phyloP scores from a whole-genome alignment of 2,797 vertebrate genomes.

The Arremon brunneinucha region DNA sequence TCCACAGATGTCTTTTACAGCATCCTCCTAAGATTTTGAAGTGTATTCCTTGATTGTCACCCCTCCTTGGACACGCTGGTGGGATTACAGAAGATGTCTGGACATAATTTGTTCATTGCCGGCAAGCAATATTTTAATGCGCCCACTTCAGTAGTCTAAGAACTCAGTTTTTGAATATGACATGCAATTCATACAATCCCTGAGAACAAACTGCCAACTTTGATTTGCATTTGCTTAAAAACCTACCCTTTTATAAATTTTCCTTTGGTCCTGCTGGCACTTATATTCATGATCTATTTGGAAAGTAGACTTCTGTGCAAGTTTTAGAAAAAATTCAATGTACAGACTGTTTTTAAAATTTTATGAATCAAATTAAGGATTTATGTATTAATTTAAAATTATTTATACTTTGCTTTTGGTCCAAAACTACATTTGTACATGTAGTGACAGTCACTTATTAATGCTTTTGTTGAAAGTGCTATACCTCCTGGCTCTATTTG shows the following conservation, averaged over 20 bases:
- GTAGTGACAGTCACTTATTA: neutral
- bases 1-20: neutral
- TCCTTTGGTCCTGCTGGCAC: neutral
- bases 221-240: neutral
- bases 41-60: neutral
- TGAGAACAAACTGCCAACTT: neutral
- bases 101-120: neutral
- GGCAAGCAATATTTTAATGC: accelerated
- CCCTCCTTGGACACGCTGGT: neutral
- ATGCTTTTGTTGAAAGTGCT: neutral
- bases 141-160: neutral
- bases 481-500: neutral
- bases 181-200: neutral
- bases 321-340: neutral
- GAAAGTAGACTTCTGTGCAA: neutral
- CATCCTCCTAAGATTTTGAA: neutral
- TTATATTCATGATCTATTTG: neutral
- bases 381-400: neutral
- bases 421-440: neutral
- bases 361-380: neutral
- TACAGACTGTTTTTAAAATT: neutral
- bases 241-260: neutral
- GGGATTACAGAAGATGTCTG: neutral
- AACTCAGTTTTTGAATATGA: neutral
- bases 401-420: neutral